Percentiles rank a stretch among this genome's conserved stretches.
Conservation (phyloP, 2,888 invertebrate species). For the Microctonus aethiopoides region DNA sequence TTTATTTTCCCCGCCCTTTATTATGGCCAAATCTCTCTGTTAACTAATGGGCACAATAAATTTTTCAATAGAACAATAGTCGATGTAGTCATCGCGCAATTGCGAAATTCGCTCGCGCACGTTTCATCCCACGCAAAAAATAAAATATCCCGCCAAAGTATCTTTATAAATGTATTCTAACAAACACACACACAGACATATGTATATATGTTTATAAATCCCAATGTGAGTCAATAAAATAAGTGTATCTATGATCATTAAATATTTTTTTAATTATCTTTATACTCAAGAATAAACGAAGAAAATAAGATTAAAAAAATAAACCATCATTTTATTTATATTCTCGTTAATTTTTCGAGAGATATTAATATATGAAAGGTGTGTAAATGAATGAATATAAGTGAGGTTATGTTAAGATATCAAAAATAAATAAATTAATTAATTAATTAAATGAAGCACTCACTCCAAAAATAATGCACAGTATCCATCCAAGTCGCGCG, state of each 20-base stretch:
- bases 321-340: too few species aligned
- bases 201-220: neutral
- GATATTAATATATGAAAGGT: neutral
- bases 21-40: too few species aligned
- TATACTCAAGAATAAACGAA: neutral
- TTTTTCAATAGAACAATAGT: conserved; percentile 32
- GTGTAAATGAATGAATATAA: too few species aligned
- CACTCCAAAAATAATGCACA: conserved; percentile 67
- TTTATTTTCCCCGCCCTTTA: too few species aligned
- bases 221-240: neutral
- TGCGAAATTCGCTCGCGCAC: conserved; percentile 37
- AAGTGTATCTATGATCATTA: neutral
- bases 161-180: neutral
- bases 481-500: conserved; percentile 66
- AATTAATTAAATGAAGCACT: conserved; percentile 48
- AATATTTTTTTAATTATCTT: neutral
- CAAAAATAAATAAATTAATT: conserved; percentile 6
- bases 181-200: neutral
- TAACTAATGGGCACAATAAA: neutral
- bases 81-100: conserved; percentile 30
- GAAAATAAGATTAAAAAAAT: neutral
- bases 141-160: conserved; percentile 24
- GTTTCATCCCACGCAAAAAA: conserved; percentile 27
- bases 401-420: neutral
- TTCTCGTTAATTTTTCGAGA: neutral